phyloP scores from a whole-genome alignment of 2,113 vertebrate genomes.

The Aviceda subcristata region DNA sequence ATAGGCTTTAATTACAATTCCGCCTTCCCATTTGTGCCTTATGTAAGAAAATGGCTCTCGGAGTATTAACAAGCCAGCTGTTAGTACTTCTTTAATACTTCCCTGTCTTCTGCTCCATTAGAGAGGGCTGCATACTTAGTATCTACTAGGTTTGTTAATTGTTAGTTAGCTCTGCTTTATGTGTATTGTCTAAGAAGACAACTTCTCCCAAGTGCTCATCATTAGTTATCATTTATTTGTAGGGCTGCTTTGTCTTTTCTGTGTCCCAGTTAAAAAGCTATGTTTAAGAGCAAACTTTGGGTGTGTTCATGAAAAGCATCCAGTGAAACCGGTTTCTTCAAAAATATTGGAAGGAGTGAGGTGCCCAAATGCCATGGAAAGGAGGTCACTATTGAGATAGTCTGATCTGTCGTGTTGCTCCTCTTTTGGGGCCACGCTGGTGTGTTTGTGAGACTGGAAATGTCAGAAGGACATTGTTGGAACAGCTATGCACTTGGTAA shows the following conservation, averaged over 20 bases:
- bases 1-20: slow-evolving; percentile 1
- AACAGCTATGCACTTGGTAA: not conserved
- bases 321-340: not conserved
- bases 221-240: not conserved
- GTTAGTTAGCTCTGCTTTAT: slow-evolving; percentile 37
- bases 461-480: not conserved
- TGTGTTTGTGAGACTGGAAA: not conserved
- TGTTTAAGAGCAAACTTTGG: not conserved
- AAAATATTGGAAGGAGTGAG: fast-evolving
- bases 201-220: not conserved
- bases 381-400: fast-evolving
- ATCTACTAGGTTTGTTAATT: slow-evolving; percentile 52
- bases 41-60: not conserved
- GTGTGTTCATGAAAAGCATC: not conserved
- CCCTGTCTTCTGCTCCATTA: slow-evolving; percentile 44
- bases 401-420: not conserved
- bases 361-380: not conserved
- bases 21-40: slow-evolving; percentile 38
- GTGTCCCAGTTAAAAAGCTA: not conserved
- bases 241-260: not conserved
- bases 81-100: slow-evolving; percentile 53
- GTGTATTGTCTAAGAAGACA: not conserved
- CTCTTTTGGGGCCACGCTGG: not conserved
- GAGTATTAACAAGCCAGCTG: slow-evolving; percentile 58
- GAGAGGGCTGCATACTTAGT: slow-evolving; percentile 18